Base-by-base conservation (phyloP, 2,888 invertebrate species). In the Eupsilia transversa region DNA sequence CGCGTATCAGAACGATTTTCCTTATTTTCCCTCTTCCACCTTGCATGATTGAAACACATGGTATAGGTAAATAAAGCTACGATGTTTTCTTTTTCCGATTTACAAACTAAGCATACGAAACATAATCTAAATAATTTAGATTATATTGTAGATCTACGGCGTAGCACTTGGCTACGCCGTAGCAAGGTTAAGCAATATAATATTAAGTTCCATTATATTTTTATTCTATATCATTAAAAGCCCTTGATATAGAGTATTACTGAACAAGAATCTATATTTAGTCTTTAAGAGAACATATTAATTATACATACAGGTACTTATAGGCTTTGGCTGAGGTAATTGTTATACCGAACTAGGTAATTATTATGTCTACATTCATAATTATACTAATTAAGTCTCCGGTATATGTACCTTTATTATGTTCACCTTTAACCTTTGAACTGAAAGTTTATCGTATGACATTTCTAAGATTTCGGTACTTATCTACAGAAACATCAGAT, bases 91-190 rank as follows among this genome's bases (percentile, higher is more conserved):
- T 68, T 63, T 56, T 49, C 35, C 23, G 6, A 1, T 59, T 17
- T 27, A 49, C 1, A 46, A 56, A 63, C 23, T 23, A 35, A 17
- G n/a, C 9, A 10, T 17, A 38, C n/a, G n/a, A 46, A 65, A 63
- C 56, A 33, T 0, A n/a, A 59, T 46, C 17, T 17, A n/a, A 54
- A 54, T n/a, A n/a, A n/a, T n/a, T n/a, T n/a, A n/a, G n/a, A n/a
- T n/a, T n/a, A n/a, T n/a, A n/a, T 61, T 41, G 20, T 49, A 65
- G 57, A 17, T 27, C 65, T 63, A 64, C 57, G 67, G 33, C 80
- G 80, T 81, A 81, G 79, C 84, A 70, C 17, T 30, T 49, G 52
- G 27, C 80, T 81, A 81, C 80, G 81, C 12, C 80, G 83, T 81
- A 81, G 80, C 83, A 69, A 60, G 10, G 14, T 33, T 1, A 33